Evolutionary conservation across 1,140 invertebrate species (phyloP), one percentile per base, ranked within the genome.

Genomic region (Trichogramma pretiosum): DNA sequence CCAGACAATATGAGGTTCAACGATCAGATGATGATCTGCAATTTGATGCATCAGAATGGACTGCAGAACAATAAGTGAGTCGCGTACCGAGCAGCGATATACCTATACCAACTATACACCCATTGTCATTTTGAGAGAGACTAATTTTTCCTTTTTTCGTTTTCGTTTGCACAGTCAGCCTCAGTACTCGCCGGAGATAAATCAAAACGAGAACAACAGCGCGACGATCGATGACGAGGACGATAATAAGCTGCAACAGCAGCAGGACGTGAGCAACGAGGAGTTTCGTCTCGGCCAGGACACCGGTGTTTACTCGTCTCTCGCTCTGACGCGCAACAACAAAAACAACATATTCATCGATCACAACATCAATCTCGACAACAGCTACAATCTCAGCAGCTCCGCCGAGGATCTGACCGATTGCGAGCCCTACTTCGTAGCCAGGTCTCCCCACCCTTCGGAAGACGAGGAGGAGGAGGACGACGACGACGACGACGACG

Each of bases 61-160:
- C 53, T 67, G 48, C 44, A 47, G 16, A 69, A 69, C 58, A 69
- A 69, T 50, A 71, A 69, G 68, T 71, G 53, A 69, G 67, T 64
- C 23, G 13, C 18, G 35, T 37, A 13, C 2, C 30, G 4, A 41
- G 5, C 24, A 26, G 17, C 18, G 11, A 41, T 16, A 37, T 22
- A n/a, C n/a, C n/a, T n/a, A n/a, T n/a, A n/a, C n/a, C n/a, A n/a
- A n/a, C n/a, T n/a, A n/a, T n/a, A n/a, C n/a, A n/a, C n/a, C n/a
- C n/a, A n/a, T n/a, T n/a, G n/a, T n/a, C n/a, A n/a, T n/a, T n/a
- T n/a, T n/a, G n/a, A n/a, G n/a, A n/a, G n/a, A n/a, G n/a, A n/a
- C n/a, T n/a, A n/a, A n/a, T n/a, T n/a, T n/a, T n/a, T n/a, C n/a
- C n/a, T n/a, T n/a, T n/a, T n/a, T n/a, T n/a, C n/a, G n/a, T n/a